Evolutionary conservation across 2,888 invertebrate genomes (phyloP).

Genomic region (Toxonevra muliebris): DNA sequence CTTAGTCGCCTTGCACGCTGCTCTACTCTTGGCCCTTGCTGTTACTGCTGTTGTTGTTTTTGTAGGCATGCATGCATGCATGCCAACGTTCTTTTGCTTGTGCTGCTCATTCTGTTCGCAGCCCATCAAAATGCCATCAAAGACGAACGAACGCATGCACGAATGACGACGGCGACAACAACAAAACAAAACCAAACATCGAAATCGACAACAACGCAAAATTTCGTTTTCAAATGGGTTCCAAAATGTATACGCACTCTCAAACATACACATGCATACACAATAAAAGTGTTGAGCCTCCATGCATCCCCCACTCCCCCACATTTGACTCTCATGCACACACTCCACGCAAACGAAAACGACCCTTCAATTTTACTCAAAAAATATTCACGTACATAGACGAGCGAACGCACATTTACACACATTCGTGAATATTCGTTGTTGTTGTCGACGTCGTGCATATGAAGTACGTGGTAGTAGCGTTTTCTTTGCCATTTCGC

Average conservation of each 20-base stretch:
- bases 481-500: slow-evolving; percentile 23
- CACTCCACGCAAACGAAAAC: no score
- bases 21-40: no score
- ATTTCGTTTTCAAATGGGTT: not conserved
- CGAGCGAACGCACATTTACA: not conserved
- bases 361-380: no score
- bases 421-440: not conserved
- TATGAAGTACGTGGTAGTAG: not conserved
- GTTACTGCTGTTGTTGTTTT: no score
- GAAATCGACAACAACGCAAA: not conserved
- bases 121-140: slow-evolving; percentile 6
- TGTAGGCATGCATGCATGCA: not conserved
- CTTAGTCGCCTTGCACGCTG: no score
- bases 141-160: not conserved
- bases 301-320: no score
- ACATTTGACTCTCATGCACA: no score
- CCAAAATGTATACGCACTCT: not conserved
- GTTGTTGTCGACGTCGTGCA: slow-evolving; percentile 12
- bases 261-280: not conserved
- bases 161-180: not conserved
- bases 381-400: no score
- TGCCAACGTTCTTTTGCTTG: not conserved
- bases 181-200: no score
- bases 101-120: not conserved
- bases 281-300: slow-evolving; percentile 17